Evolutionary conservation across 2,113 vertebrate genomes (phyloP), one percentile per base, ranked within the genome.

Genomic region (Sakesphorus luctuosus): DNA sequence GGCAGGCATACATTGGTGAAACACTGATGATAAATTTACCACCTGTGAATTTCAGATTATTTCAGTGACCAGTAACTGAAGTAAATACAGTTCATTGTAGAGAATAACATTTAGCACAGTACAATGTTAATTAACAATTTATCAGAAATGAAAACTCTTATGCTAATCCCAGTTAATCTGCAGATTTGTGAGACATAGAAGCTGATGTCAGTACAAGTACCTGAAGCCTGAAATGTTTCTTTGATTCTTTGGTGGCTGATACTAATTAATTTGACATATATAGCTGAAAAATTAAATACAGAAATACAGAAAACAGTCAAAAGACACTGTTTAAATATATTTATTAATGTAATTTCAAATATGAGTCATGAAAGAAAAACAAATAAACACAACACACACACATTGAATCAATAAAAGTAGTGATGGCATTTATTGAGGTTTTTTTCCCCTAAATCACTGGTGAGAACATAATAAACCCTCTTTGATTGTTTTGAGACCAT

Each of bases 341-440:
- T 74, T 90, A 38, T 8, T 46, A 58, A n/a, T 25, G 17, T 9
- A 5, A 52, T 53, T 87, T 87, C 19, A 85, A 84, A 53, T 73
- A 62, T 12, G 43, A 83, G 23, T 71, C 35, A 68, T 25, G n/a
- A 92, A 81, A 78, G 50, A 43, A 84, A 93, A 87, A 40, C 8
- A 89, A 58, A 79, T 13, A 33, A 86, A 58, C 13, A 79, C 26
- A 53, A 59, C 18, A 84, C 26, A 67, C 19, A 68, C 15, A 44
- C 17, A 62, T 2, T 86, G 38, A 81, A 72, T 82, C 35, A 88
- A 63, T 68, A 67, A 59, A 78, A 67, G 9, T 18, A 50, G 24
- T 31, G 38, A 47, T 10, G 7, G 14, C 0, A 47, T 52, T 79
- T 74, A 8, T 46, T 61, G 17, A 5, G 0, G 0, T 18, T 29